phyloP scores from a whole-genome alignment of 2,113 vertebrate genomes.

The Sylvilagus bachmani region DNA sequence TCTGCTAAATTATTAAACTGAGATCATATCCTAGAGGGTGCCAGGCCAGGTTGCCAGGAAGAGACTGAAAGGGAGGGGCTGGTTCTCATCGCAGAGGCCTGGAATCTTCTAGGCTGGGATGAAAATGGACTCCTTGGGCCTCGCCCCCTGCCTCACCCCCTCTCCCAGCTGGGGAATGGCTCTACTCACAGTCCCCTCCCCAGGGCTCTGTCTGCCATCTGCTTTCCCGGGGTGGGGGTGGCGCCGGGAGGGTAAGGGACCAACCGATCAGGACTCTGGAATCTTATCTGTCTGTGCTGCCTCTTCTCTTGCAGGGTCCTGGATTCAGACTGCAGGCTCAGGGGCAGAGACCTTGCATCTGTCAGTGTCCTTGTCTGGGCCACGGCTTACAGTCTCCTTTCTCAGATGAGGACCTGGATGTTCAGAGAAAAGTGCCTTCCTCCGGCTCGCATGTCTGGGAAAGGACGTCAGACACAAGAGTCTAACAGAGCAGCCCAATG shows the following conservation, averaged over 20 bases:
- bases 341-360: background rate
- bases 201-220: background rate
- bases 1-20: slow-evolving; percentile 84
- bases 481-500: background rate
- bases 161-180: background rate
- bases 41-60: slow-evolving; percentile 74
- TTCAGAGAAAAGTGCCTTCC: background rate
- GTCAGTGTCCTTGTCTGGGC: background rate
- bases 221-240: background rate
- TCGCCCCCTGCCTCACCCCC: background rate
- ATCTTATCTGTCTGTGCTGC: background rate
- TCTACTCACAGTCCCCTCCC: background rate
- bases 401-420: background rate
- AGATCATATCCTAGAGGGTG: slow-evolving; percentile 70
- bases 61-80: slow-evolving; percentile 51
- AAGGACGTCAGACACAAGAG: background rate
- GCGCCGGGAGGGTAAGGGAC: too few species aligned
- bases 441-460: background rate
- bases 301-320: slow-evolving; percentile 10
- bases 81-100: slow-evolving; percentile 16
- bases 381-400: background rate
- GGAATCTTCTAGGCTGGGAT: background rate
- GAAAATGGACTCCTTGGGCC: background rate
- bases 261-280: background rate
- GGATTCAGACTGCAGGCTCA: background rate